These are phyloP conservation scores for Neodontobutis hainanensis DNA, from an alignment of 2,113 vertebrate genomes.

Conservation along the genomic window DNA sequence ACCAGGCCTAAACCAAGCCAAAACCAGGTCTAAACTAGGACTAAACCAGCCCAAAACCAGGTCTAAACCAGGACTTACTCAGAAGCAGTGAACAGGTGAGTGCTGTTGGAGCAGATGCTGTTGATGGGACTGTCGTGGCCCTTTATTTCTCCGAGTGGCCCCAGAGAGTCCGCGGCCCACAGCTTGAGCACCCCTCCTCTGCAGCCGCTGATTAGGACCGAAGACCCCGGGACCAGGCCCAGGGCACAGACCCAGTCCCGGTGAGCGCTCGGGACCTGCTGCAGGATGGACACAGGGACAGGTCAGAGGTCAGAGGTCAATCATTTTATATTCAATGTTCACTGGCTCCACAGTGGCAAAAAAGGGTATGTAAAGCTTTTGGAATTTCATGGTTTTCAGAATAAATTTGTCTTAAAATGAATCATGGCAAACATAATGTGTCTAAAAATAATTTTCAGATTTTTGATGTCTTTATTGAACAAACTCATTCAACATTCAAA, in stretches of 20 bases:
- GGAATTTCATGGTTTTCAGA: too few relatives aligned
- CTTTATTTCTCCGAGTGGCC: slow-evolving; percentile 84
- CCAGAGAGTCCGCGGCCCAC: slow-evolving; percentile 89
- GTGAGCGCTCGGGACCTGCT: slow-evolving; percentile 98
- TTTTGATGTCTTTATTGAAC: too few relatives aligned
- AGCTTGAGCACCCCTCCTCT: slow-evolving; percentile 91
- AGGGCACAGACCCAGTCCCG: slow-evolving; percentile 97
- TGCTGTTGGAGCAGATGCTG: slow-evolving; percentile 90
- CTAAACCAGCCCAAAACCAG: too few relatives aligned
- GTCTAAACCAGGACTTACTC: slow-evolving; percentile 84
- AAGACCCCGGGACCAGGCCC: slow-evolving; percentile 82
- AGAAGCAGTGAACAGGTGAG: slow-evolving; percentile 92
- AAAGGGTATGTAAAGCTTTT: too few relatives aligned
- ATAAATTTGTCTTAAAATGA: too few relatives aligned
- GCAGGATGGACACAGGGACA: slow-evolving; percentile 12
- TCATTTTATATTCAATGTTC: too few relatives aligned
- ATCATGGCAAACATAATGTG: too few relatives aligned
- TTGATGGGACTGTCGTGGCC: slow-evolving; percentile 97
- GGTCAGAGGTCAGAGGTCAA: neutral
- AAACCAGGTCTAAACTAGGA: too few relatives aligned
- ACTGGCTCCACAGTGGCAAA: too few relatives aligned
- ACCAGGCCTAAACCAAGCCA: too few relatives aligned
- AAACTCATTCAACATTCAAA: too few relatives aligned
- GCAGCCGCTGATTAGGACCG: slow-evolving; percentile 89
- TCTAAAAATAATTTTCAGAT: too few relatives aligned